phyloP scores from a whole-genome alignment of 1,140 invertebrate species.

The Lordiphosa collinella region DNA sequence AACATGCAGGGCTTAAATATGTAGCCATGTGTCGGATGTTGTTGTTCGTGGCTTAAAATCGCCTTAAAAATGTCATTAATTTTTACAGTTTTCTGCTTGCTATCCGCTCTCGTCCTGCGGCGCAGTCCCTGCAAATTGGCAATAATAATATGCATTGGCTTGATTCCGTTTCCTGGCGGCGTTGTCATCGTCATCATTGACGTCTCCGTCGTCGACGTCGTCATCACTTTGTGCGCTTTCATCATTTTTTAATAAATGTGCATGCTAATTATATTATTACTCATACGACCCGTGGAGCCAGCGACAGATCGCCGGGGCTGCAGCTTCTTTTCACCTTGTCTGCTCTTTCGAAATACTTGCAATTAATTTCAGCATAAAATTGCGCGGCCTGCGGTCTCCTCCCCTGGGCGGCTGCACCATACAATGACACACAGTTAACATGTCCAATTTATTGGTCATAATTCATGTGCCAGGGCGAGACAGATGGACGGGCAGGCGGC shows the following conservation, averaged over 20 bases:
- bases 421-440: constrained; percentile 72
- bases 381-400: constrained; percentile 66
- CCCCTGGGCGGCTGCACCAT: constrained; percentile 5
- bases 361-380: constrained; percentile 75
- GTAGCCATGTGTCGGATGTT: constrained; percentile 22
- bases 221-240: constrained; percentile 60
- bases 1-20: neutral
- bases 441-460: constrained; percentile 76
- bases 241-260: constrained; percentile 75
- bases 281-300: constrained; percentile 57
- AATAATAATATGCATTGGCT: constrained; percentile 61
- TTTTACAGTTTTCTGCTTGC: constrained; percentile 22
- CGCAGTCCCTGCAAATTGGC: constrained; percentile 28
- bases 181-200: constrained; percentile 9
- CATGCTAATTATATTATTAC: constrained; percentile 77
- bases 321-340: neutral
- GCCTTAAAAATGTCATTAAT: constrained; percentile 66
- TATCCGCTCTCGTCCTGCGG: neutral
- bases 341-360: constrained; percentile 51
- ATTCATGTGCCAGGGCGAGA: constrained; percentile 40
- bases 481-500: constrained; percentile 18
- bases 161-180: constrained; percentile 46
- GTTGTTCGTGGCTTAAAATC: constrained; percentile 42
- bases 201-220: constrained; percentile 7
- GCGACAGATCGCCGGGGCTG: neutral